A percentile compares a stretch with the other conserved stretches of the same genome.
Evolutionary conservation across 2,113 vertebrate species (phyloP).

Genomic region (Varanus komodoensis): DNA sequence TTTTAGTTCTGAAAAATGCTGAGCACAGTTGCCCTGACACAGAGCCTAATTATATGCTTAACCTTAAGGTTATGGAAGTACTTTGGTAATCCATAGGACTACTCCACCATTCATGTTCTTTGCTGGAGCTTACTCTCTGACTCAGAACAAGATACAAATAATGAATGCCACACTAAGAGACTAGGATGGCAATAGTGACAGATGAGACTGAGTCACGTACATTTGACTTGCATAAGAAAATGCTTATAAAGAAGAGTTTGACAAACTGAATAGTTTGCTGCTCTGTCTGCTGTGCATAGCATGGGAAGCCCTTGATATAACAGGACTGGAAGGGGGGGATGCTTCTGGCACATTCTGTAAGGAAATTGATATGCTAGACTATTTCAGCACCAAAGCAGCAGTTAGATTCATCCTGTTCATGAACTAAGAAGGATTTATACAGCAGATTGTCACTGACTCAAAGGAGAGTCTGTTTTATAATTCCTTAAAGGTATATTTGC

Average conservation of each 20-base stretch:
- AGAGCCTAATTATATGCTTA: background rate
- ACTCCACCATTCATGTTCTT: background rate
- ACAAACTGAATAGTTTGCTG: background rate
- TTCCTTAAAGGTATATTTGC: background rate
- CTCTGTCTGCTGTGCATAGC: background rate
- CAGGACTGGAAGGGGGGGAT: background rate
- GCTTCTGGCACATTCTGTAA: background rate
- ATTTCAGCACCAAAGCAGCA: conserved; percentile 35
- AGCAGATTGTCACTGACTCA: background rate
- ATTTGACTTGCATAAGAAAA: background rate
- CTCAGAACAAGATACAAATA: conserved; percentile 1
- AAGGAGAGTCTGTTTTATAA: background rate
- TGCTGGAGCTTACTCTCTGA: background rate
- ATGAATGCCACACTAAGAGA: background rate
- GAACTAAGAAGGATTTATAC: rapidly evolving
- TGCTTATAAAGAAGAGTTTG: background rate
- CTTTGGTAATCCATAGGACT: background rate
- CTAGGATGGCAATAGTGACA: background rate
- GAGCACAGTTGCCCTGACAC: background rate
- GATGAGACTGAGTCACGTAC: conserved; percentile 10
- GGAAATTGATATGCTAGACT: background rate
- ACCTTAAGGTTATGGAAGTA: background rate
- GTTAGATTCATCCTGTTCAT: rapidly evolving
- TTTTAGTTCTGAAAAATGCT: background rate
- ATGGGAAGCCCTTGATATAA: rapidly evolving